phyloP scores from a whole-genome alignment of 2,888 invertebrate genomes.

The Philereme transversata region DNA sequence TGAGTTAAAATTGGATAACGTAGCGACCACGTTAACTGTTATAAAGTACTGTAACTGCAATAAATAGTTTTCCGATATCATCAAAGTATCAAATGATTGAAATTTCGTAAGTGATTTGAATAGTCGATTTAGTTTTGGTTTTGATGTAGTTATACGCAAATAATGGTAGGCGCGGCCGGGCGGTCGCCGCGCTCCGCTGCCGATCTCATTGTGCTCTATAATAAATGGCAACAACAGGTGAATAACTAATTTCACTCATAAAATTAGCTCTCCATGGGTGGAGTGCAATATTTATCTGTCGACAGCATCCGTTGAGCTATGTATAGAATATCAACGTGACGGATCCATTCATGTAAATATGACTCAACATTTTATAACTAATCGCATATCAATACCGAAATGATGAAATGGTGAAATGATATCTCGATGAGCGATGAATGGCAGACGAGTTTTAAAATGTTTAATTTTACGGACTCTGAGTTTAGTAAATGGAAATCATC shows the following conservation, averaged over 20 bases:
- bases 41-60: conserved; percentile 34
- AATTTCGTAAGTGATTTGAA: conserved; percentile 45
- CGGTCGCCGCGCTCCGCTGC: conserved; percentile 62
- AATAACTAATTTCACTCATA: conserved; percentile 83
- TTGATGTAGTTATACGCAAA: conserved; percentile 60
- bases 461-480: conserved; percentile 11
- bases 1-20: conserved; percentile 58
- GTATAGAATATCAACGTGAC: conserved; percentile 63
- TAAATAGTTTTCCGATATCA: conserved; percentile 27
- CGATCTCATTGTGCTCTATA: conserved; percentile 74
- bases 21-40: conserved; percentile 42
- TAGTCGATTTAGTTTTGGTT: conserved; percentile 54
- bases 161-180: conserved; percentile 70
- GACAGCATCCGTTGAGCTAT: conserved; percentile 66
- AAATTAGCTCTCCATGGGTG: conserved; percentile 81
- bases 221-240: conserved; percentile 84
- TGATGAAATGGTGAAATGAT: conserved; percentile 11
- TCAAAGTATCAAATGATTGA: conserved; percentile 24
- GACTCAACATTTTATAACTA: conserved; percentile 33
- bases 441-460: background rate
- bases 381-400: conserved; percentile 26
- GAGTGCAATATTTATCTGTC: conserved; percentile 79
- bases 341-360: conserved; percentile 52
- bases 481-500: conserved; percentile 11
- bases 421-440: background rate